Percentiles rank a stretch among this genome's conserved stretches.
Conservation (phyloP, 2,797 vertebrate species). For the Gadopsis marmoratus region DNA sequence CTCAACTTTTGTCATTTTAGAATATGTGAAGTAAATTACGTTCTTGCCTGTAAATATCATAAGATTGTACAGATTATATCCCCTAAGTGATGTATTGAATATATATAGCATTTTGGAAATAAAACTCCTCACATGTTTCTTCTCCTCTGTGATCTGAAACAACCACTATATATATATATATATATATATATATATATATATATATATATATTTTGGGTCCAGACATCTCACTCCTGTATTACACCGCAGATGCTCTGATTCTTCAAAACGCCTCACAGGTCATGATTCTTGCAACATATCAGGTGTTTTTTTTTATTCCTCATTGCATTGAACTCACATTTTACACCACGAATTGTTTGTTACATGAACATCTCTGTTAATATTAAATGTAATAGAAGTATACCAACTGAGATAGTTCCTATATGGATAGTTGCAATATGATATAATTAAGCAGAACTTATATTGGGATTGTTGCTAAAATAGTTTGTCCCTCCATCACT, state of each 20-base stretch:
- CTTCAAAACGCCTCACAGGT: conserved; percentile 33
- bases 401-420: conserved; percentile 56
- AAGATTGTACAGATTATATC: conserved; percentile 61
- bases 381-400: conserved; percentile 70
- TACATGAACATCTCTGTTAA: conserved; percentile 59
- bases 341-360: conserved; percentile 41
- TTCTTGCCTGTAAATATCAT: conserved; percentile 43
- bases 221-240: conserved; percentile 44
- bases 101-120: conserved; percentile 51
- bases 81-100: conserved; percentile 36
- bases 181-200: too few species aligned
- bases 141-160: conserved; percentile 68
- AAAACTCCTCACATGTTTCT: conserved; percentile 53
- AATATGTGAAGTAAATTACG: conserved; percentile 31
- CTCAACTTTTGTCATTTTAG: conserved; percentile 20
- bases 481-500: conserved; percentile 65
- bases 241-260: conserved; percentile 37
- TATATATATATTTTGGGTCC: too few species aligned
- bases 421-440: conserved; percentile 58
- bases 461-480: conserved; percentile 64
- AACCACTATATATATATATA: conserved; percentile 33
- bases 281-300: conserved; percentile 61
- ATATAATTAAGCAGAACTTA: conserved; percentile 64
- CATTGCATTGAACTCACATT: conserved; percentile 41
- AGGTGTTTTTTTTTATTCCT: conserved; percentile 51